Base-by-base conservation (phyloP, 2,888 invertebrate genomes). In the Meganola albula region DNA sequence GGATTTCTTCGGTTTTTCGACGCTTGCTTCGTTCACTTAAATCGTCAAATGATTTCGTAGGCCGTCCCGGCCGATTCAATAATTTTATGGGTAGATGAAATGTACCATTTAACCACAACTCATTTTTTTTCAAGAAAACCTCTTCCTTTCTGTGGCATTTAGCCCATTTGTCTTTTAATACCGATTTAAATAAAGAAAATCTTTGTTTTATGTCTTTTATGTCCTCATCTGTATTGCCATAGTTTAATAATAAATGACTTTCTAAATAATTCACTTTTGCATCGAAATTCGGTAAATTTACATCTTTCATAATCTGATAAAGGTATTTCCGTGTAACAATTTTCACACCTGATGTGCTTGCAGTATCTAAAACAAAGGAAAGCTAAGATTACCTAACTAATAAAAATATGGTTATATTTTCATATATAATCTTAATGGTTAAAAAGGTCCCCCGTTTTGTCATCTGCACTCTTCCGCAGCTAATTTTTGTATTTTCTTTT, bases 11-110 rank as follows among this genome's bases (percentile, higher is more conserved):
- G 3, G 20, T 11, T 26, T 26, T 12, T 13, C 18, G 14, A 12
- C 25, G 25, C n/a, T 24, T 28, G 12, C 9, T 34, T 21, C 28
- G 21, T 16, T 26, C 31, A 25, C 37, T 2, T 10, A 3, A 20
- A n/a, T 20, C 20, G 7, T n/a, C 3, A 7, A 24, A 29, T 12
- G 24, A 73, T 71, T 6, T 76, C n/a, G 7, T 7, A 20, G 20
- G 20, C 3, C 20, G 20, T n/a, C 20, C 20, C 3, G 20, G 20
- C n/a, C n/a, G n/a, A n/a, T n/a, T n/a, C n/a, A n/a, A n/a, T n/a
- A 11, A 10, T n/a, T 24, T 11, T 10, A 24, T 4, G 24, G 24
- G 29, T 29, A 23, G 10, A 9, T 20, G 12, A 13, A 29, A 29
- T 29, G 22, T 29, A 11, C 13, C 9, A 14, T 32, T 22, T 30